Evolutionary conservation across 2,113 vertebrate species (phyloP), one percentile per base, ranked within the genome.

Genomic region (Phrynosoma platyrhinos): DNA sequence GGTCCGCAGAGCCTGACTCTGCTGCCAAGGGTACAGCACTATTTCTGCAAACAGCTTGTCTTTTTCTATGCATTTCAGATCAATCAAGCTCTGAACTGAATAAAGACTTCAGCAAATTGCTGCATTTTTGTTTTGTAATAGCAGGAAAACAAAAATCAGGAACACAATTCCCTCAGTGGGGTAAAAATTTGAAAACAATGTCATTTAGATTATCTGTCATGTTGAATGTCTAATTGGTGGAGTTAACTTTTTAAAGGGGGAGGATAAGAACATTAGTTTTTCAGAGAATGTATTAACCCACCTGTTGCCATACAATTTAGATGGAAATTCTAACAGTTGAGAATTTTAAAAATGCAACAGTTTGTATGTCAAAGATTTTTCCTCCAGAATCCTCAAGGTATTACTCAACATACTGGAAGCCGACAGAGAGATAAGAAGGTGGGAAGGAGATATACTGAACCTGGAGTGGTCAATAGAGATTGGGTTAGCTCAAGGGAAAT

Each of bases 21-120:
- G 42, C 13, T 91, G 76, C 79, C 86, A 90, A 92, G 85, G 85
- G 86, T 90, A 77, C 27, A 52, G 47, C 87, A 77, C 25, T 64
- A 79, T 75, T 90, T 91, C 72, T 53, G 78, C 72, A 92, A 88
- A 74, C 4, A 81, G 69, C 90, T 89, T 25, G 55, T 82, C 69
- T 93, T 91, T 91, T 72, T 71, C 69, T 84, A 74, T 3, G 2
- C 87, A 18, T 79, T 72, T 90, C 82, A 87, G 68, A 80, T 79
- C 32, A 80, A 55, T 64, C 75, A 86, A 9, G 30, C n/a, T 52
- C 72, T 55, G 9, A 85, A 72, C 12, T 30, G 55, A 76, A 87
- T 12, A 36, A 85, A 91, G 36, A 47, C 36, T 90, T 82, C 52
- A 82, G 58, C 66, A 1, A 55, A 64, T 79, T 86, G 47, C 74